Percentiles rank a stretch among this genome's conserved stretches.
phyloP scores from a whole-genome alignment of 2,888 invertebrate species.

The Acrobeloides nanus region DNA sequence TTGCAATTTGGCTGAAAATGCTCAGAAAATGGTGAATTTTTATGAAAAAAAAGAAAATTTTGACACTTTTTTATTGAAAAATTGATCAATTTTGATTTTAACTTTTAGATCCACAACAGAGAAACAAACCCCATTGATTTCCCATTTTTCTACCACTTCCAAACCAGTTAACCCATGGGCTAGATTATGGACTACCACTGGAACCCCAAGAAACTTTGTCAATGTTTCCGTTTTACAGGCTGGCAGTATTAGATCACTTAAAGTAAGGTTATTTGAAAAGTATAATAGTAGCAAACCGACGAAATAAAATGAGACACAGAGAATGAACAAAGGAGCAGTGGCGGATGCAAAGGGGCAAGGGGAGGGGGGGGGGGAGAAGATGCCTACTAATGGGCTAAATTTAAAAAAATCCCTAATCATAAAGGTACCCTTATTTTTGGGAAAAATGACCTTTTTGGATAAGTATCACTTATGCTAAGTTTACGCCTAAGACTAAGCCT shows the following conservation, averaged over 20 bases:
- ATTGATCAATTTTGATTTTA: not conserved
- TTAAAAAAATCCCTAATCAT: not conserved
- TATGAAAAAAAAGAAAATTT: not conserved
- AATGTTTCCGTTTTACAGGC: slow-evolving; percentile 47
- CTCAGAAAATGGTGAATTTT: too few relatives aligned
- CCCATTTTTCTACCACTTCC: not conserved
- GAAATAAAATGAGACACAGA: too few relatives aligned
- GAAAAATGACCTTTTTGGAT: too few relatives aligned
- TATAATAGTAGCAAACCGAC: too few relatives aligned
- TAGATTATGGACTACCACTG: slow-evolving; percentile 44
- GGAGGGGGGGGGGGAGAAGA: too few relatives aligned
- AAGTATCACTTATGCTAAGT: too few relatives aligned
- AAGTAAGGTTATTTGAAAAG: slow-evolving; percentile 19
- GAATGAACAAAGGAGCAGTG: too few relatives aligned
- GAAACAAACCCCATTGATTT: slow-evolving; percentile 1
- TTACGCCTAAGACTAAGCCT: too few relatives aligned
- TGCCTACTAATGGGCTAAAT: not conserved
- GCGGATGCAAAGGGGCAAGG: too few relatives aligned
- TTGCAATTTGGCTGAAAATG: too few relatives aligned
- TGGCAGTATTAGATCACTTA: slow-evolving; percentile 38
- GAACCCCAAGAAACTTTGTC: slow-evolving; percentile 29
- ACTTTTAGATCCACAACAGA: not conserved
- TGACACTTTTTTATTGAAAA: not conserved
- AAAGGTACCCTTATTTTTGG: too few relatives aligned
- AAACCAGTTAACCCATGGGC: slow-evolving; percentile 32